Conservation (phyloP, 2,113 vertebrate genomes). For the Callithrix jacchus region DNA sequence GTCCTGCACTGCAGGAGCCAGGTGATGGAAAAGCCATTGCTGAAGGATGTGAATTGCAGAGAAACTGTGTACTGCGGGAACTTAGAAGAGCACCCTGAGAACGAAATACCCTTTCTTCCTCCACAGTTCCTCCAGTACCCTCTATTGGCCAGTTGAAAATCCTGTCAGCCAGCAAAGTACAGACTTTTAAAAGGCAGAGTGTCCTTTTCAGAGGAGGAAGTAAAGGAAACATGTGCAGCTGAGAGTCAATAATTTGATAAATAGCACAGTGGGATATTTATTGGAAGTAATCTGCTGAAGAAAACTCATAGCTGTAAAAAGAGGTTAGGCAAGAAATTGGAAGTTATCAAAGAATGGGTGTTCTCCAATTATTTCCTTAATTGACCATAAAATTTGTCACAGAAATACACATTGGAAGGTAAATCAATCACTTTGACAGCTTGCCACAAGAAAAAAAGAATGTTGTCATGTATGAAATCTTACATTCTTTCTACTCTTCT, state of each 20-base stretch:
- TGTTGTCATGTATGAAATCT: not conserved
- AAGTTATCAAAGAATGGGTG: not conserved
- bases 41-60: not conserved
- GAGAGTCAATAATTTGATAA: not conserved
- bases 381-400: not conserved
- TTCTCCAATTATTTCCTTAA: not conserved
- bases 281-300: not conserved
- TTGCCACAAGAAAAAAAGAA: not conserved
- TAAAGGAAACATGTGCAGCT: not conserved
- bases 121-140: not conserved
- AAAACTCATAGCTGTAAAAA: not conserved
- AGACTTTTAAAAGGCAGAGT: not conserved
- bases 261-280: not conserved
- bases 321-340: not conserved
- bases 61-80: not conserved
- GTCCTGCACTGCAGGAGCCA: not conserved
- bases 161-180: not conserved
- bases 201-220: not conserved
- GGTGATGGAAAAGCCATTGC: not conserved
- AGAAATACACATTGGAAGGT: not conserved
- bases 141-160: not conserved
- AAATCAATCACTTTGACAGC: not conserved
- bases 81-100: not conserved
- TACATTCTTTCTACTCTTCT: not conserved
- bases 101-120: not conserved